phyloP scores from a whole-genome alignment of 2,113 vertebrate species.

The Nesogale talazaci region DNA sequence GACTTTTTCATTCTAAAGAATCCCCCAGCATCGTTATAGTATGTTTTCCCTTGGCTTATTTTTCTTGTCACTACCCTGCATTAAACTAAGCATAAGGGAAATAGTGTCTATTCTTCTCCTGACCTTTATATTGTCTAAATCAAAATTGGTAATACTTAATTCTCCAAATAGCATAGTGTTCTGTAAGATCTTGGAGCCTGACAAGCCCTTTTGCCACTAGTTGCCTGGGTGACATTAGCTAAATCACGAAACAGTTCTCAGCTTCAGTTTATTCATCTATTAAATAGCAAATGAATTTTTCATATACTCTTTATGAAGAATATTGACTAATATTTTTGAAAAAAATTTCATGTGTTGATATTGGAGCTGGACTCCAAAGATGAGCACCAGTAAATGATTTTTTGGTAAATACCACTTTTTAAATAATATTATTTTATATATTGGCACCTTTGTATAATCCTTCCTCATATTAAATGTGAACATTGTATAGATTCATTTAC shows the following conservation, averaged over 20 bases:
- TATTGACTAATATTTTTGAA: background rate
- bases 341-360: background rate
- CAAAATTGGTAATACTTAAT: slow-evolving; percentile 2
- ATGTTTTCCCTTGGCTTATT: slow-evolving; percentile 47
- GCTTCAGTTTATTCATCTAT: slow-evolving; percentile 11
- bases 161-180: background rate
- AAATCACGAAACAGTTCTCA: background rate
- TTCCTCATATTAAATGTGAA: background rate
- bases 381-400: background rate
- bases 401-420: too few relatives aligned
- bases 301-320: background rate
- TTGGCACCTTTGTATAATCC: background rate
- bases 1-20: slow-evolving; percentile 59
- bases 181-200: background rate
- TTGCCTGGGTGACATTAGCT: background rate
- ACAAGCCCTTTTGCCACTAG: background rate
- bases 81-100: slow-evolving; percentile 28
- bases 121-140: slow-evolving; percentile 26
- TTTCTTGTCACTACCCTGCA: slow-evolving; percentile 46
- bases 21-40: background rate
- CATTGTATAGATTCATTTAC: background rate
- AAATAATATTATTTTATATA: background rate
- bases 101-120: background rate
- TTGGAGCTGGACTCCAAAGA: background rate
- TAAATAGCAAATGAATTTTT: background rate